phyloP scores from a whole-genome alignment of 1,140 invertebrate species.

The Pseudomyrmex sp. region DNA sequence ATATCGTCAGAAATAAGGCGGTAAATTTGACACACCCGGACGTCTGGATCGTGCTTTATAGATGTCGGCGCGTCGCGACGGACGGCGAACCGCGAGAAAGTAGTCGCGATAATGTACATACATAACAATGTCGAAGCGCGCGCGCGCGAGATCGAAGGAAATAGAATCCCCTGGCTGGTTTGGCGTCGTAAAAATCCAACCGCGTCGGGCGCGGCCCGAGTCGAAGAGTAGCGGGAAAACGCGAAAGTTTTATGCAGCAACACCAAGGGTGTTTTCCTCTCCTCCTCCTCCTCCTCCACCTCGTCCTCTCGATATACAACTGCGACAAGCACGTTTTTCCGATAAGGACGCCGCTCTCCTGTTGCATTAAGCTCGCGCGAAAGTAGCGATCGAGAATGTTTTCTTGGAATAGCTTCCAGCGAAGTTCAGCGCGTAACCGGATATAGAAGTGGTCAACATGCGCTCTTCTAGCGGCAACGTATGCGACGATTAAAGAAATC shows the following conservation, averaged over 20 bases:
- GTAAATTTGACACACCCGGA: constrained; percentile 44
- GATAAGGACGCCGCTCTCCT: constrained; percentile 60
- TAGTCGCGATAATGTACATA: constrained; percentile 62
- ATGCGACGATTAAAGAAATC: constrained; percentile 27
- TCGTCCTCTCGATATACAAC: constrained; percentile 58
- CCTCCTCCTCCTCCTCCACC: no score
- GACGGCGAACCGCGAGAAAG: constrained; percentile 2
- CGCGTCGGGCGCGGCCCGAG: constrained; percentile 19
- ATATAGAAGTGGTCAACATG: constrained; percentile 51
- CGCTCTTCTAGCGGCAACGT: neutral
- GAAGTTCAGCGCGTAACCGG: constrained; percentile 2
- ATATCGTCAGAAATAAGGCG: constrained; percentile 43
- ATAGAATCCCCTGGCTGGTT: constrained; percentile 60
- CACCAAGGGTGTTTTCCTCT: constrained; percentile 41
- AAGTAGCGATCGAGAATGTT: constrained; percentile 37
- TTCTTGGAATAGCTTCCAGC: constrained; percentile 14
- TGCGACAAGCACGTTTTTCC: constrained; percentile 68
- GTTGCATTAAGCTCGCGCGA: constrained; percentile 9
- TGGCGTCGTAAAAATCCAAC: constrained; percentile 37
- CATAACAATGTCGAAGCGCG: constrained; percentile 64
- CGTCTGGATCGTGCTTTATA: constrained; percentile 46
- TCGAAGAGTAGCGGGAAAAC: constrained; percentile 51
- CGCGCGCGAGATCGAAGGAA: constrained; percentile 31
- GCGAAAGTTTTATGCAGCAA: constrained; percentile 67
- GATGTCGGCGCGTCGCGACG: constrained; percentile 22